Evolutionary conservation across 2,888 invertebrate species (phyloP).

Genomic region (Eupithecia pulchellata): DNA sequence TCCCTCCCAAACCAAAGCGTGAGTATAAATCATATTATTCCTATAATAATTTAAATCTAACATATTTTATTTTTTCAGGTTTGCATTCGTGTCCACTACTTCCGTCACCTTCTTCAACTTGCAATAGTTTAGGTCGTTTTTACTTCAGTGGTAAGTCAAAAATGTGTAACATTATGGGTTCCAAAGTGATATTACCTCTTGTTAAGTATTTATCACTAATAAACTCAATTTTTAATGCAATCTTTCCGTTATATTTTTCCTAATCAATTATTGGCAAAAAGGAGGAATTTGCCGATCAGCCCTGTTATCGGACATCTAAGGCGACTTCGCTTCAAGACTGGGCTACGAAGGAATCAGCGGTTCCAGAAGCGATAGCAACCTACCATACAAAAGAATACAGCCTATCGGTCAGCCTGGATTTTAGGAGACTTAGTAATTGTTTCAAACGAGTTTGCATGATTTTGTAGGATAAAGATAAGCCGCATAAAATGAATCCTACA

Average conservation of each 20-base stretch:
- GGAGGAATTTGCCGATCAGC: constrained; percentile 59
- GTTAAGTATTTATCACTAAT: constrained; percentile 79
- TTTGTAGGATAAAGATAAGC: constrained; percentile 1
- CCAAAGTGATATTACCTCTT: constrained; percentile 66
- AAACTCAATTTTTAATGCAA: constrained; percentile 72
- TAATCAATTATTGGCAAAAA: constrained; percentile 61
- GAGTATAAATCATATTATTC: constrained; percentile 85
- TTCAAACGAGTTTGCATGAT: neutral
- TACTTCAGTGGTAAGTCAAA: constrained; percentile 79
- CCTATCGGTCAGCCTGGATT: constrained; percentile 1
- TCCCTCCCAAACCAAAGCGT: constrained; percentile 96
- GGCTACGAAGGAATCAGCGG: constrained; percentile 47
- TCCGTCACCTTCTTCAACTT: constrained; percentile 54
- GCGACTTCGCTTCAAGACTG: constrained; percentile 54
- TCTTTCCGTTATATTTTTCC: constrained; percentile 75
- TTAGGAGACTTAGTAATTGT: neutral
- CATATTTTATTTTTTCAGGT: constrained; percentile 79
- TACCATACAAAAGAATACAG: constrained; percentile 3
- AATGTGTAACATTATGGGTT: constrained; percentile 79
- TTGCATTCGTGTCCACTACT: constrained; percentile 50
- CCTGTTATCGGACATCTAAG: constrained; percentile 59
- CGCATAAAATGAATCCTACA: neutral
- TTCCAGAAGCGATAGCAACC: constrained; percentile 52
- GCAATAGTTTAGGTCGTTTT: constrained; percentile 66
- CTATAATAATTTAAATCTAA: constrained; percentile 59